Evolutionary conservation across 92 coral and sea anemone genomes (phyloP).

Genomic region (Galaxea fascicularis): DNA sequence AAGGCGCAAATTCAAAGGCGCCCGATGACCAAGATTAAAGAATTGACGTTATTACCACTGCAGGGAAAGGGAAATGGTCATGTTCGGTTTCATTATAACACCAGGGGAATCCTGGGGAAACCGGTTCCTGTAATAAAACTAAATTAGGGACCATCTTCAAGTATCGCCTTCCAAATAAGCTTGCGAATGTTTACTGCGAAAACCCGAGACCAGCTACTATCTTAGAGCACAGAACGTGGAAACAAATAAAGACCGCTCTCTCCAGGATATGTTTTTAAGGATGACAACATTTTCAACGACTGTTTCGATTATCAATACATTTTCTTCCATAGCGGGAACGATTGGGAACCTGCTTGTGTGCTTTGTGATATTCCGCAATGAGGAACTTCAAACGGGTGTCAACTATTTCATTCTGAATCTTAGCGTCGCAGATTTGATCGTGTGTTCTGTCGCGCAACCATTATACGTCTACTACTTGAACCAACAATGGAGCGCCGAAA

Average conservation of each 20-base stretch:
- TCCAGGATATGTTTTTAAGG: neutral
- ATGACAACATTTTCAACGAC: slow-evolving; percentile 25
- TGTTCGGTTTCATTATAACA: neutral
- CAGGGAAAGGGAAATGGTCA: neutral
- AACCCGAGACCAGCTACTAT: neutral
- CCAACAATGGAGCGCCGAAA: slow-evolving; percentile 31
- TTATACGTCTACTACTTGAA: slow-evolving; percentile 62
- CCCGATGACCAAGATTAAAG: neutral
- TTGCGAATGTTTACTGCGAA: neutral
- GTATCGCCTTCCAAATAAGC: neutral
- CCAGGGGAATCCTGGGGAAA: neutral
- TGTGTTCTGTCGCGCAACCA: slow-evolving; percentile 72
- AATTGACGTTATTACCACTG: neutral
- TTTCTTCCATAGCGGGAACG: slow-evolving; percentile 56
- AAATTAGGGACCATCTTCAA: neutral
- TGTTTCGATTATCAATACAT: slow-evolving; percentile 51
- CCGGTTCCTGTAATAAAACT: slow-evolving; percentile 12
- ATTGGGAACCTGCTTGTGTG: slow-evolving; percentile 64
- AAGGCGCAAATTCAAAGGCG: slow-evolving; percentile 1
- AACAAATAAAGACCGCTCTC: neutral
- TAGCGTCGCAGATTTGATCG: slow-evolving; percentile 65
- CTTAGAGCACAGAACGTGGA: neutral
- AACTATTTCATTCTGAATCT: slow-evolving; percentile 70
- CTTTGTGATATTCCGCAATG: slow-evolving; percentile 62
- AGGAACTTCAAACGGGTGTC: slow-evolving; percentile 62